phyloP scores from a whole-genome alignment of 2,797 vertebrate genomes.

The Sebastes itinus region DNA sequence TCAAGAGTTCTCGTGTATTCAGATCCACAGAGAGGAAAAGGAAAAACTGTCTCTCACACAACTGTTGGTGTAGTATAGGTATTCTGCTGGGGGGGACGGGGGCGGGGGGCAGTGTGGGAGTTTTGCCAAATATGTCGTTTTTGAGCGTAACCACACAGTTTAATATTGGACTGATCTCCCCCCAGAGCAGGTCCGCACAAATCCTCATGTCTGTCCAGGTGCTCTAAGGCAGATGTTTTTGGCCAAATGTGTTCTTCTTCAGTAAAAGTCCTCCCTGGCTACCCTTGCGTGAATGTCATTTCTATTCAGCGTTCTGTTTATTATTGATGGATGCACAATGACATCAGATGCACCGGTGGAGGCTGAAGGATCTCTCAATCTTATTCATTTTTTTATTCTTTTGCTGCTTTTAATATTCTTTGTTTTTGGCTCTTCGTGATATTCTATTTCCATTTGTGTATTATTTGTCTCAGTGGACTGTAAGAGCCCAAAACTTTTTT shows the following conservation, averaged over 20 bases:
- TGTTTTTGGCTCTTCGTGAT: slow-evolving; percentile 11
- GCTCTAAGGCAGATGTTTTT: slow-evolving; percentile 2
- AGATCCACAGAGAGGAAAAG: neutral
- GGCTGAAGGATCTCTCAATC: neutral
- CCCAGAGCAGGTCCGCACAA: neutral
- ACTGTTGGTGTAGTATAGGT: neutral
- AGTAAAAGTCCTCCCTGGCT: slow-evolving; percentile 3
- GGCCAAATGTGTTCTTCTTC: neutral
- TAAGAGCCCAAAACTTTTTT: neutral
- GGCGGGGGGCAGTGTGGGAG: neutral
- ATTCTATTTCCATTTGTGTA: slow-evolving; percentile 17
- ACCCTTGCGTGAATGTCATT: slow-evolving; percentile 13
- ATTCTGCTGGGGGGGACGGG: neutral
- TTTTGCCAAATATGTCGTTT: neutral
- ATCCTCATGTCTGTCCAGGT: neutral
- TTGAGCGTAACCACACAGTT: neutral
- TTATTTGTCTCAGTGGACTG: slow-evolving; percentile 5
- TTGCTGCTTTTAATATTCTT: slow-evolving; percentile 6
- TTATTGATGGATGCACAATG: slow-evolving; percentile 45
- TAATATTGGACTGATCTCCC: neutral
- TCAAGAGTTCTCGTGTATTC: neutral
- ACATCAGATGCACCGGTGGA: slow-evolving; percentile 12
- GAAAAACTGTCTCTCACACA: neutral
- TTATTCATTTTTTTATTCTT: neutral
- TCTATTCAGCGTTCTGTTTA: slow-evolving; percentile 28